phyloP scores from a whole-genome alignment of 2,113 vertebrate species.

The Cathartes aura region DNA sequence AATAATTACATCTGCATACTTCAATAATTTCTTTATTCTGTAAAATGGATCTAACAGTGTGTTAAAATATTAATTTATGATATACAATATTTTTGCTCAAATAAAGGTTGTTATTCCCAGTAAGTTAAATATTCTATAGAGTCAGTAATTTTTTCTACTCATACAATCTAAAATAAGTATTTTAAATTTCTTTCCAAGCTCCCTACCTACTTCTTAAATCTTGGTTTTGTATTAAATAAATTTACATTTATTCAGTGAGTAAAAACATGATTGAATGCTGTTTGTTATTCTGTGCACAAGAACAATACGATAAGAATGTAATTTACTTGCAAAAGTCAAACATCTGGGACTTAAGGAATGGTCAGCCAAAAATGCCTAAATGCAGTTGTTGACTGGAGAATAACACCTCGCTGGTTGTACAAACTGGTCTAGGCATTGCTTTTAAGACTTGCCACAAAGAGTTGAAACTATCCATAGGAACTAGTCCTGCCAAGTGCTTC shows the following conservation, averaged over 20 bases:
- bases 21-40: not conserved
- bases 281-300: not conserved
- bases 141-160: not conserved
- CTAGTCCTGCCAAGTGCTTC: not conserved
- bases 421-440: not conserved
- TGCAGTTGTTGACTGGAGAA: not conserved
- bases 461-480: not conserved
- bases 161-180: not conserved
- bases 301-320: not conserved
- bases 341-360: not conserved
- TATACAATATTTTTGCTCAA: not conserved
- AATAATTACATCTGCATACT: not conserved
- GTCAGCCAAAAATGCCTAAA: not conserved
- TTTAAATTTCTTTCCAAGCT: not conserved
- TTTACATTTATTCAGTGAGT: not conserved
- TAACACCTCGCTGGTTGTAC: not conserved
- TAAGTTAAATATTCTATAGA: not conserved
- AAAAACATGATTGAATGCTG: not conserved
- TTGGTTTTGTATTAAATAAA: not conserved
- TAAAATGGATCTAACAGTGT: not conserved
- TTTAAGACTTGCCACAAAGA: not conserved
- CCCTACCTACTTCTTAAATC: not conserved
- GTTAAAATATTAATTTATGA: not conserved
- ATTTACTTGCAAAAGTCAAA: not conserved
- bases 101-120: not conserved